Base-by-base conservation (phyloP, 1,140 invertebrate species). In the Homarus americanus region DNA sequence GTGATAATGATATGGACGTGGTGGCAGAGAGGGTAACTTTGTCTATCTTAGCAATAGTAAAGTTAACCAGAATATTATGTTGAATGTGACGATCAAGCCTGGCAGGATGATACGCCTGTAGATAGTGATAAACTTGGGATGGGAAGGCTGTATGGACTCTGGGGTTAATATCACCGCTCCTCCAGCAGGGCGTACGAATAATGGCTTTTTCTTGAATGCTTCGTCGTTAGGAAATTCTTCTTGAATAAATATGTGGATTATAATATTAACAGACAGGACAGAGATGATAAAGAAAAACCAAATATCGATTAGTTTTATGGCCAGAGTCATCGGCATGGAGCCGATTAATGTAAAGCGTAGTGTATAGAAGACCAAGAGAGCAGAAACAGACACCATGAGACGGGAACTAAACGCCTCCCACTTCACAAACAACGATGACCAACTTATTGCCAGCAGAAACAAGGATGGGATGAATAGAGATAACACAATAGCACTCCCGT, bases 101-200 rank as follows among this genome's bases (percentile, higher is more conserved):
- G 72, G 84, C 3, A 86, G 72, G n/a, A 86, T 75, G 15, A 86
- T 75, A 10, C 24, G 32, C 12, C 84, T 75, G 32, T 86, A 86
- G 2, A 76, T 17, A n/a, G 32, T 9, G 0, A 86, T 40, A 32
- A 76, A 12, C 24, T 76, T 75, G 9, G 69, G 24, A 1, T 41
- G 44, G 3, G 40, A 75, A 4, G 66, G 40, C 20, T 36, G 38
- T 2, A 17, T 36, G 15, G 66, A 41, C 10, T 86, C 84, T 2
- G 28, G 41, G 5, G 36, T 41, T 7, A 86, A 32, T 20, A 86
- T 40, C 69, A 72, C 84, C 12, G 66, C 72, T 15, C 72, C 72
- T 4, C 82, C 82, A 20, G 72, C 84, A 15, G 84, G 84, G 7
- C 69, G 20, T 32, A 86, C 72, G 20, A 86, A 58, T 24, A 86